Base-by-base conservation (phyloP, 2,797 vertebrate species). In the Spinibarbus caldwelli region DNA sequence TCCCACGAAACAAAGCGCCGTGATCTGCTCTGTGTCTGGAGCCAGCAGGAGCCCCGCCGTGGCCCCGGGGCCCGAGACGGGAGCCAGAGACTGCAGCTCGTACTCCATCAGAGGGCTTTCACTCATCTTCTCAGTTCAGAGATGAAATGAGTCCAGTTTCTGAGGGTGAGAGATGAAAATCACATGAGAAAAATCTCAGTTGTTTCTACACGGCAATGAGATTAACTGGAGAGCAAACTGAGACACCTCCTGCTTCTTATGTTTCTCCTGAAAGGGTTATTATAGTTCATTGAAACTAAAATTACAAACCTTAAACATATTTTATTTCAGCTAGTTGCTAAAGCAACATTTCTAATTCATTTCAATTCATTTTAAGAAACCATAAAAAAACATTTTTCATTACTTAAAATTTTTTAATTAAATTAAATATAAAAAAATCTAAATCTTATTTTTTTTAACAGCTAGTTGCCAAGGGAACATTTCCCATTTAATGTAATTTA, bases 1-100 rank as follows among this genome's bases (percentile, higher is more conserved):
- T 47, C 97, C 97, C 52, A 98, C 96, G 1, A 99, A 97, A 89
- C 97, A 97, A 67, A 99, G 94, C 36, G 97, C 97, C 0, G 96
- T 95, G 75, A 95, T 97, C 90, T 97, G 97, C 92, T 98, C 97
- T 0, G 95, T 94, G n/a, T 97, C 96, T 0, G 87, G 91, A 0
- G 21, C 78, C 62, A 81, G 52, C 49, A 93, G 91, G 86, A 94
- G 91, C 71, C 91, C 90, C 0, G 92, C 86, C 0, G 96, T 94
- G 52, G 93, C 88, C 86, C 91, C 92, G 88, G 92, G 89, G 83
- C 81, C 90, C 0, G 91, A 82, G 0, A 90, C 70, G 1, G 78
- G 81, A 57, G 62, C 89, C 5, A 89, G 84, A 83, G 93, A 93
- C 54, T 91, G 91, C 71, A 91, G 84, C 9, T 93, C 93, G 67